phyloP scores from a whole-genome alignment of 2,888 invertebrate species.

The Drosophila mercatorum region DNA sequence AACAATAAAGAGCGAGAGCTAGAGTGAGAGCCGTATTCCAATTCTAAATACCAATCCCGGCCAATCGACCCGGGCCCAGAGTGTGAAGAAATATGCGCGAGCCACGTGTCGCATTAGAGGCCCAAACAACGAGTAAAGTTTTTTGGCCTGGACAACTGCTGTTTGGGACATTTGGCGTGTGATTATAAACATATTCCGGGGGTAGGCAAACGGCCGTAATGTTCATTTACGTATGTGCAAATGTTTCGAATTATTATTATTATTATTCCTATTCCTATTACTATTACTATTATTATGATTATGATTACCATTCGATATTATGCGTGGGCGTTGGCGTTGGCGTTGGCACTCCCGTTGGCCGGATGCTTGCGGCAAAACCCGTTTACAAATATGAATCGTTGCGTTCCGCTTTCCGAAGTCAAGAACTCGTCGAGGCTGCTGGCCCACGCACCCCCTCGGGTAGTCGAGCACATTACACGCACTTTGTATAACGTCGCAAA shows the following conservation, averaged over 20 bases:
- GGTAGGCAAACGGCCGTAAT: slow-evolving; percentile 46
- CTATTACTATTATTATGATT: slow-evolving; percentile 79
- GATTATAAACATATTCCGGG: slow-evolving; percentile 74
- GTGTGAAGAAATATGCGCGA: slow-evolving; percentile 65
- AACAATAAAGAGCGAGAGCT: slow-evolving; percentile 8
- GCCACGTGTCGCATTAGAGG: slow-evolving; percentile 72
- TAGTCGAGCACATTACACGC: slow-evolving; percentile 73
- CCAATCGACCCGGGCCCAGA: slow-evolving; percentile 34
- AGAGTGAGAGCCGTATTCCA: background rate
- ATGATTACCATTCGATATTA: slow-evolving; percentile 77
- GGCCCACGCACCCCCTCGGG: slow-evolving; percentile 24
- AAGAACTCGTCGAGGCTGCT: slow-evolving; percentile 30
- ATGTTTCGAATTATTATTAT: slow-evolving; percentile 69
- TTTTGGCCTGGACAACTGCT: slow-evolving; percentile 53
- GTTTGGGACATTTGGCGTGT: slow-evolving; percentile 51
- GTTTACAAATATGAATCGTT: slow-evolving; percentile 72
- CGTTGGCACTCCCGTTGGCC: background rate
- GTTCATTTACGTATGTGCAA: slow-evolving; percentile 77
- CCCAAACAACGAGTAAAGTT: slow-evolving; percentile 43
- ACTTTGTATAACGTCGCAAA: slow-evolving; percentile 82
- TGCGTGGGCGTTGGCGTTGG: slow-evolving; percentile 6
- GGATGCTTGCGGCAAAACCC: slow-evolving; percentile 44
- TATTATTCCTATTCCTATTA: slow-evolving; percentile 66
- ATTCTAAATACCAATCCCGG: slow-evolving; percentile 22
- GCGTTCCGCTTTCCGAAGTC: slow-evolving; percentile 38